Evolutionary conservation across 2,888 invertebrate species (phyloP), one percentile per base, ranked within the genome.

Genomic region (Drosophila rellima): DNA sequence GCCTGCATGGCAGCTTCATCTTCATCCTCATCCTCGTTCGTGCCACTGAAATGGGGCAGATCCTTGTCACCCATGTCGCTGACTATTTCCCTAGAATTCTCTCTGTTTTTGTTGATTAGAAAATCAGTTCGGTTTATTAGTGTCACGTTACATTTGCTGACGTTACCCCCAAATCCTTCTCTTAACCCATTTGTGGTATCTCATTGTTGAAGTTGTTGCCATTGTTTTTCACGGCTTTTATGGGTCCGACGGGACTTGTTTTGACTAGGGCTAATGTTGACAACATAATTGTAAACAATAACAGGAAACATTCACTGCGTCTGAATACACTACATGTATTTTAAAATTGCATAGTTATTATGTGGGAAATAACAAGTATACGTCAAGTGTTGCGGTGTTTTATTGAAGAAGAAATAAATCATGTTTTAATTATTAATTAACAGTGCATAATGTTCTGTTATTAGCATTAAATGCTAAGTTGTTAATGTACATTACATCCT

Each of bases 141-240:
- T 57, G 45, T 45, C 33, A 65, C 23, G 35, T 42, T n/a, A 44
- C 18, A 63, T 56, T 54, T 51, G 52, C 64, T 47, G 35, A 20
- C 45, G 37, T 60, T 45, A 42, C 26, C 37, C 50, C 11, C 37
- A 20, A 51, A 18, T 31, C 17, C 44, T 26, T 37, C 47, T 70
- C 63, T 81, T 87, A 81, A 70, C 87, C 84, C 70, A 54, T 77
- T 74, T 74, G 50, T 39, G 52, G 48, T 61, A 18, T 13, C 6
- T 31, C 63, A 18, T 18, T 56, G 59, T 64, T 56, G 3, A 17
- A 40, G 60, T 59, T 33, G 35, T 57, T 54, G 60, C 42, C 68
- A 74, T 85, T 82, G 81, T 85, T 70, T 35, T 4, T 13, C 44
- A 40, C 29, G 70, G 54, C 60, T 74, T 85, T 80, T 81, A 81